Evolutionary conservation across 2,888 invertebrate genomes (phyloP), one percentile per base, ranked within the genome.

Genomic region (Melanophora roralis): DNA sequence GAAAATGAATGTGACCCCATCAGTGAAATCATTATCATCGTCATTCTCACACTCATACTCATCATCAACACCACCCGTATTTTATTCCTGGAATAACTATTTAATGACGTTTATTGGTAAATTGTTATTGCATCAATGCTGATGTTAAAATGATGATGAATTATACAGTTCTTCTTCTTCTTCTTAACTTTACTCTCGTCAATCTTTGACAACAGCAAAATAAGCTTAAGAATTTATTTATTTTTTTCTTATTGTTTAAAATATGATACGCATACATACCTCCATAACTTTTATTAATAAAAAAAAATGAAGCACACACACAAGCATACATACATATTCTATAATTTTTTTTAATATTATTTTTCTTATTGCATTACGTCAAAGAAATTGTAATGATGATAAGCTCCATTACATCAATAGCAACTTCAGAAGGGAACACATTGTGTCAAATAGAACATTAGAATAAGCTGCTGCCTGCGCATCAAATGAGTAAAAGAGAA

Each of bases 101-200:
- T 76, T 76, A 64, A 86, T 87, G 86, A 84, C 86, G 84, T 83
- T 83, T 82, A 84, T 78, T 72, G 81, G 49, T 23, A 65, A 81
- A 73, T 60, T 81, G 67, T 77, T 76, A 72, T 59, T 82, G 72
- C 77, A 65, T 80, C 81, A 83, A 55, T 86, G 86, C 87, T 86
- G 86, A 86, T 86, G 86, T 78, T 84, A 85, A 86, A 87, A 85
- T 84, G 84, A 86, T 87, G 86, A 86, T 86, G 85, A 87, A 81
- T 76, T 79, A 76, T 67, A 69, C 9, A 60, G 71, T 77, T 57
- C 47, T 68, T 47, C 49, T 34, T 57, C 43, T 67, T 53, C 47
- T 72, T 49, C 51, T 32, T 57, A 64, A 19, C 62, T 27, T 34
- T 23, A 60, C 49, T 51, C 77, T 65, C 59, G 9, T 59, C 57